These are phyloP conservation scores for Urosaurus nigricauda DNA, from an alignment of 2,797 vertebrate genomes.

Conservation along the genomic window DNA sequence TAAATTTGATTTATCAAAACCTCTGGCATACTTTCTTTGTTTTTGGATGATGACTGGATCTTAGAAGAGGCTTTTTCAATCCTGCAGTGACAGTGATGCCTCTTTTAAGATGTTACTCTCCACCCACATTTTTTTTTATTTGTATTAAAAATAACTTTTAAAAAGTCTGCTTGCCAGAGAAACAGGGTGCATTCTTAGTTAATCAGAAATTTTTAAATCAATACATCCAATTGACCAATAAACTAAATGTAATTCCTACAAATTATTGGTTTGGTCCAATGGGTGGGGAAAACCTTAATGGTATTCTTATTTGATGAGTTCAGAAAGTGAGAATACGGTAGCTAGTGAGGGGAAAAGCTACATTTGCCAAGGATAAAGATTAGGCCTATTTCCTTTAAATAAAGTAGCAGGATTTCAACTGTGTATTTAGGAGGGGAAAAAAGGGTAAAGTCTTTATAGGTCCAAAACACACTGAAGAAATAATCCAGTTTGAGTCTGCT, in stretches of 20 bases:
- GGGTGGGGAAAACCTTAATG: too few species aligned
- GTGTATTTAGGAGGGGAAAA: too few species aligned
- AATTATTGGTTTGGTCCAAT: neutral
- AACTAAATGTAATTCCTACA: neutral
- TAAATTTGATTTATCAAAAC: neutral
- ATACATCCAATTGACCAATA: neutral
- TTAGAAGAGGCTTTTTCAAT: neutral
- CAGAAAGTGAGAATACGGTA: too few species aligned
- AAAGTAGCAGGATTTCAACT: too few species aligned
- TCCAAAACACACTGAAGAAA: too few species aligned
- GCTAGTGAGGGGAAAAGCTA: too few species aligned
- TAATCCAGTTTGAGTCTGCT: too few species aligned
- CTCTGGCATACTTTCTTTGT: neutral
- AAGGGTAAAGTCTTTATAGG: too few species aligned
- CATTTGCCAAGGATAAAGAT: too few species aligned
- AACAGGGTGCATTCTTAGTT: neutral
- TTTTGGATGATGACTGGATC: neutral
- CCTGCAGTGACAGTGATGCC: neutral
- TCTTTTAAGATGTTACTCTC: neutral
- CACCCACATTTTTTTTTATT: neutral
- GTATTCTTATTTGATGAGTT: too few species aligned
- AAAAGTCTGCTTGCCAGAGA: constrained; percentile 48
- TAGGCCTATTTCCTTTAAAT: too few species aligned
- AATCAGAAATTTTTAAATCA: neutral
- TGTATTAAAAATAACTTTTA: constrained; percentile 1